phyloP scores from a whole-genome alignment of 2,888 invertebrate species.

The Phaedon cochleariae region DNA sequence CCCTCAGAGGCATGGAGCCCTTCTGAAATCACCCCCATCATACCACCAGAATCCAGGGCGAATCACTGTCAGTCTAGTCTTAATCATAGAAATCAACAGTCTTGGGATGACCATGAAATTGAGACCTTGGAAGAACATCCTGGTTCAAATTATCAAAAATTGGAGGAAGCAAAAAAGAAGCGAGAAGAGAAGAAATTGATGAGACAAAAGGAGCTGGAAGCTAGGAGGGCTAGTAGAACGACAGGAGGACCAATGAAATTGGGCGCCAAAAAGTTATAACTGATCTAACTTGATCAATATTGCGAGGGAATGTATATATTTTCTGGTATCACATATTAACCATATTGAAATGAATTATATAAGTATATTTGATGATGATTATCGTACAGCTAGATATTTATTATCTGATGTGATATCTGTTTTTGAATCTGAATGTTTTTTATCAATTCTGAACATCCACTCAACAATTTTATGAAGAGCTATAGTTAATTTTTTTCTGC shows the following conservation, averaged over 20 bases:
- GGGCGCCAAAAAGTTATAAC: constrained; percentile 69
- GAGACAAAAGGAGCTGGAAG: constrained; percentile 87
- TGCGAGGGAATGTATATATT: not conserved
- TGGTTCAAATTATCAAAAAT: constrained; percentile 63
- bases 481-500: no score
- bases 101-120: constrained; percentile 83
- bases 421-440: no score
- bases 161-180: constrained; percentile 83
- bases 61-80: constrained; percentile 30
- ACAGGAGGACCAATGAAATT: constrained; percentile 74
- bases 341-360: constrained; percentile 63
- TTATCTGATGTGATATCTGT: not conserved
- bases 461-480: no score
- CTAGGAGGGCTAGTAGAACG: constrained; percentile 74
- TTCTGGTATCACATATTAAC: not conserved
- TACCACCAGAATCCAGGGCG: constrained; percentile 46
- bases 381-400: not conserved
- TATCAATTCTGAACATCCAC: no score
- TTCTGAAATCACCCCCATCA: constrained; percentile 60
- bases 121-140: constrained; percentile 75
- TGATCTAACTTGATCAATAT: not conserved
- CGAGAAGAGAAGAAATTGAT: constrained; percentile 89
- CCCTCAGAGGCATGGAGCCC: constrained; percentile 71
- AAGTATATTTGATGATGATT: not conserved
- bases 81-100: constrained; percentile 37